phyloP scores from a whole-genome alignment of 53 echinoderm and acorn worm genomes.

The Zoroaster sp. region DNA sequence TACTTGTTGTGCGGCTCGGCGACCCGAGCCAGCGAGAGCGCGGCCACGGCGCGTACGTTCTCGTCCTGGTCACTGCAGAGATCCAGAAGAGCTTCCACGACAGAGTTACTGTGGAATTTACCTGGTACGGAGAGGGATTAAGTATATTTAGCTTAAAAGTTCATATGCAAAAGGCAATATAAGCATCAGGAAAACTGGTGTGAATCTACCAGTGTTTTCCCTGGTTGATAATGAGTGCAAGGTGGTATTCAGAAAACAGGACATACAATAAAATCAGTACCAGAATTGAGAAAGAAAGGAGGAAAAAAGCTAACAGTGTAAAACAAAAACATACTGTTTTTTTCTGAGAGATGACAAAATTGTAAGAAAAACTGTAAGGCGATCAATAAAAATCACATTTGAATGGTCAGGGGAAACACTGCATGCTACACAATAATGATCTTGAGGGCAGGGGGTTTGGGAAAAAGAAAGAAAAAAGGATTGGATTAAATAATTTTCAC shows the following conservation, averaged over 20 bases:
- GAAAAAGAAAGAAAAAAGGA: too few species aligned
- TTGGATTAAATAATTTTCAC: too few species aligned
- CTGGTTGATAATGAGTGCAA: too few species aligned
- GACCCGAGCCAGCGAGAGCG: conserved; percentile 86
- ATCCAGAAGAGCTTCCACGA: conserved; percentile 91
- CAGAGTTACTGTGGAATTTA: conserved; percentile 88
- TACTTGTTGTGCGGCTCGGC: conserved; percentile 66
- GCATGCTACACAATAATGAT: too few species aligned
- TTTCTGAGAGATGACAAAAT: too few species aligned
- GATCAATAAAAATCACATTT: too few species aligned
- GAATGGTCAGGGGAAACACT: too few species aligned
- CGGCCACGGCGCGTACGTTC: conserved; percentile 86
- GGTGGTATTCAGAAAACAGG: not conserved
- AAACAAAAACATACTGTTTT: too few species aligned
- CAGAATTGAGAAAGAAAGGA: not conserved
- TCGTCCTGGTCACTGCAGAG: conserved; percentile 83
- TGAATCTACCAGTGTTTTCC: not conserved
- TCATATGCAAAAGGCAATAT: too few species aligned
- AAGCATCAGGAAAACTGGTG: not conserved
- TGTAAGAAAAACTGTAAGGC: too few species aligned
- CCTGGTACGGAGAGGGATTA: conserved; percentile 39
- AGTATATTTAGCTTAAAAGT: too few species aligned
- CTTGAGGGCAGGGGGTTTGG: too few species aligned
- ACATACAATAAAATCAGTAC: not conserved
- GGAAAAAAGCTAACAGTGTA: not conserved